Conservation (phyloP, 1,140 invertebrate genomes). For the Pachyrhynchus sulphureomaculatus region DNA sequence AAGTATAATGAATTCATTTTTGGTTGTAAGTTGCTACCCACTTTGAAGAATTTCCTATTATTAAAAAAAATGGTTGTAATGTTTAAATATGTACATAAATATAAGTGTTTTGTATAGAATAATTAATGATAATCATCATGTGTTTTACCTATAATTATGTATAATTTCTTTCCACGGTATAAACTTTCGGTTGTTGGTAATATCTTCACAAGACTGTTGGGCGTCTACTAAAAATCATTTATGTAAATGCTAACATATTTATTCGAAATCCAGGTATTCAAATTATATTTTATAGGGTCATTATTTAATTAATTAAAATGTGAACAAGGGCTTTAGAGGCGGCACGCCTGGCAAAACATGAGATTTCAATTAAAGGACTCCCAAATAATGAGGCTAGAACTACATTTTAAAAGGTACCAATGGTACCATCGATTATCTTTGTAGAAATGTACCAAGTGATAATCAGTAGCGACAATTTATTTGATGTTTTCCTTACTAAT, state of each 20-base stretch:
- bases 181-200: neutral
- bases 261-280: conserved; percentile 11
- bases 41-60: too few relatives aligned
- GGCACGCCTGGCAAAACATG: conserved; percentile 23
- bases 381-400: conserved; percentile 14
- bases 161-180: too few relatives aligned
- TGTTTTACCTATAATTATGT: too few relatives aligned
- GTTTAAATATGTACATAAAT: too few relatives aligned
- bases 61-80: too few relatives aligned
- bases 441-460: conserved; percentile 8
- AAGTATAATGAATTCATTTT: too few relatives aligned
- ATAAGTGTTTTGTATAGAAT: too few relatives aligned
- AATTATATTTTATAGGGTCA: conserved; percentile 25
- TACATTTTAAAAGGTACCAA: conserved; percentile 26
- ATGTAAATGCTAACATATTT: conserved; percentile 22
- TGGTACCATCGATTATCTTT: conserved; percentile 19
- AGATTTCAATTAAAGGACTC: conserved; percentile 27
- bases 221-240: neutral
- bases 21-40: too few relatives aligned
- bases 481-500: too few relatives aligned
- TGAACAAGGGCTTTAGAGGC: conserved; percentile 25
- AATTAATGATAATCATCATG: too few relatives aligned
- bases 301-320: conserved; percentile 27
- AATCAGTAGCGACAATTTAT: too few relatives aligned
- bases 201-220: neutral